Base-by-base conservation (phyloP, 2,888 invertebrate genomes). In the Dorcus hopei region DNA sequence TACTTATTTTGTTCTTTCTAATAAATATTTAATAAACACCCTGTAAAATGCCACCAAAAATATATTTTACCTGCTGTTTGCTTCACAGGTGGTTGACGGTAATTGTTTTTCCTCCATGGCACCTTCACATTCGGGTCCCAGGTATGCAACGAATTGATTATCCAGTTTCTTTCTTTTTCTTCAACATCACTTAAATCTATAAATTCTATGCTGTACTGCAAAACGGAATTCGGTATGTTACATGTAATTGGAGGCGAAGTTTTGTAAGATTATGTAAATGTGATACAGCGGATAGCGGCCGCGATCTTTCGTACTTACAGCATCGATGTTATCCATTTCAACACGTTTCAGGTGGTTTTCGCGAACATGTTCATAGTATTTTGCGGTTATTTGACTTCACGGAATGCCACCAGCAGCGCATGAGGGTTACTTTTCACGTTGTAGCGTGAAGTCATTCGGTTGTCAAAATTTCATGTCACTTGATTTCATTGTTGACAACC, bases 121-220 rank as follows among this genome's bases (percentile, higher is more conserved):
- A 79, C 70, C 60, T 77, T 69, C 38, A 77, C 73, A 70, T 74
- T 77, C 70, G 77, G 68, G 75, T 77, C 70, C 68, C 72, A 78
- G 72, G 82, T 82, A 50, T 71, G 71, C 67, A 88, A 80, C 63
- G 86, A 85, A 66, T 83, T 81, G 75, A 85, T 81, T 68, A 88
- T 81, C 74, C 83, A 83, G 75, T 81, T 81, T 70, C 83, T 81
- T 76, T 89, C 89, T 72, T 83, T 83, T 78, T 86, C 87, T 79
- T 86, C 87, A 76, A 88, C 84, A 80, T 85, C 87, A 77, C 84
- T 85, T 73, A 88, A 83, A 82, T 89, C 88, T 80, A 90, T 83
- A 82, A 89, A 90, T 80, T 88, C 85, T 81, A 75, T 70, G 56
- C 5, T 45, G 45, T 14, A 42, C 42, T 11, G 42, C 42, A 14